Evolutionary conservation across 2,888 invertebrate species (phyloP).

Genomic region (Cataglyphis albicans): DNA sequence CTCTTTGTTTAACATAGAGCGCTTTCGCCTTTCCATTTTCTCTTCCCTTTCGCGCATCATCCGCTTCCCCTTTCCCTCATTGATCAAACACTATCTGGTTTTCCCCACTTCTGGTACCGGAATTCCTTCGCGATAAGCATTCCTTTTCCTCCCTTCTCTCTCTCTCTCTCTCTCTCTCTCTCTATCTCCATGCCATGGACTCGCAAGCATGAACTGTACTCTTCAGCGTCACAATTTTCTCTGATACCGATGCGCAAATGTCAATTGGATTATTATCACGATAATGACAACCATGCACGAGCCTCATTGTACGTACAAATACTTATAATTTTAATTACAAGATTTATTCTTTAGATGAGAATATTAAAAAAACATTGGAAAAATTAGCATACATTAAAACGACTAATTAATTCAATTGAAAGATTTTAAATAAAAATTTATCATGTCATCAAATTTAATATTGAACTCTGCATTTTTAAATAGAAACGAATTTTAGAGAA

Average conservation of each 20-base stretch:
- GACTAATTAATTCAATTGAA: background rate
- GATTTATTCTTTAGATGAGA: background rate
- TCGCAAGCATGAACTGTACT: constrained; percentile 1
- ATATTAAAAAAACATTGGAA: background rate
- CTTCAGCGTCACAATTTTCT: background rate
- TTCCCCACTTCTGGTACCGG: constrained; percentile 62
- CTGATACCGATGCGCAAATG: constrained; percentile 56
- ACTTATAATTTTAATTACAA: constrained; percentile 59
- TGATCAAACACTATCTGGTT: constrained; percentile 79
- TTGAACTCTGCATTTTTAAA: background rate
- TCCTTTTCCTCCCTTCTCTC: background rate
- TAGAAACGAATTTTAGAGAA: background rate
- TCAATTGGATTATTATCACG: constrained; percentile 69
- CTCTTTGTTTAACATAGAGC: constrained; percentile 33
- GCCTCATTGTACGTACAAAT: constrained; percentile 21
- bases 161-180: too few species aligned
- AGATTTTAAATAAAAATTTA: background rate
- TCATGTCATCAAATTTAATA: background rate
- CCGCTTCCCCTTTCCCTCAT: constrained; percentile 66
- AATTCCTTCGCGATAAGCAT: constrained; percentile 41
- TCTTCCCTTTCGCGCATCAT: background rate
- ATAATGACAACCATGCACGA: constrained; percentile 66
- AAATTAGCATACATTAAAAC: background rate
- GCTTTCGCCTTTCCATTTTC: constrained; percentile 45
- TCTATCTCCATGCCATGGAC: background rate